Conservation (phyloP, 2,113 vertebrate genomes). For the Thunnus maccoyii region DNA sequence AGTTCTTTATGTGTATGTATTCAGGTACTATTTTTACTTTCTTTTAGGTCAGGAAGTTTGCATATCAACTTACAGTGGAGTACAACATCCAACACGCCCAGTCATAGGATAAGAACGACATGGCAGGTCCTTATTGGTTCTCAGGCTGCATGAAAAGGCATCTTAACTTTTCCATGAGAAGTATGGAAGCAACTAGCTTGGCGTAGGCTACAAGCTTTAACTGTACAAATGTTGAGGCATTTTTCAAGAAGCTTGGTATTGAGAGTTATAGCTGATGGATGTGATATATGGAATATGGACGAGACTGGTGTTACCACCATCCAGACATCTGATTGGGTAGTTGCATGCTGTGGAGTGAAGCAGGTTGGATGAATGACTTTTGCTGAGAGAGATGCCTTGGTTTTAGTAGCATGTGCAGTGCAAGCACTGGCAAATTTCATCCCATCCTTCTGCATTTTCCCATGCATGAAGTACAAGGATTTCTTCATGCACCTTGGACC, state of each 20-base stretch:
- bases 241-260: not conserved
- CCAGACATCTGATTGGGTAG: not conserved
- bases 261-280: not conserved
- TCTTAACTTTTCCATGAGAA: too few species aligned
- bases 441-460: not conserved
- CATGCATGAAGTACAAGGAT: not conserved
- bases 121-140: too few species aligned
- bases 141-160: too few species aligned
- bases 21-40: too few species aligned
- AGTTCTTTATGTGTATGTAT: too few species aligned
- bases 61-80: too few species aligned
- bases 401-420: not conserved
- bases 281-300: not conserved
- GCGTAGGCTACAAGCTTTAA: too few species aligned
- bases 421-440: not conserved
- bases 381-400: not conserved
- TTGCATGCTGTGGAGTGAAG: not conserved
- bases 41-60: too few species aligned
- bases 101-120: too few species aligned
- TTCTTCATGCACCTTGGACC: not conserved
- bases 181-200: too few species aligned
- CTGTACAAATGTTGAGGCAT: not conserved
- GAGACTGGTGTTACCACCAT: not conserved
- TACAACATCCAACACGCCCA: too few species aligned
- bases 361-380: not conserved